A percentile compares a stretch with the other conserved stretches of the same genome.
These are phyloP conservation scores for Drosophila kepulauana DNA, from an alignment of 1,140 invertebrate genomes.

Conservation along the genomic window DNA sequence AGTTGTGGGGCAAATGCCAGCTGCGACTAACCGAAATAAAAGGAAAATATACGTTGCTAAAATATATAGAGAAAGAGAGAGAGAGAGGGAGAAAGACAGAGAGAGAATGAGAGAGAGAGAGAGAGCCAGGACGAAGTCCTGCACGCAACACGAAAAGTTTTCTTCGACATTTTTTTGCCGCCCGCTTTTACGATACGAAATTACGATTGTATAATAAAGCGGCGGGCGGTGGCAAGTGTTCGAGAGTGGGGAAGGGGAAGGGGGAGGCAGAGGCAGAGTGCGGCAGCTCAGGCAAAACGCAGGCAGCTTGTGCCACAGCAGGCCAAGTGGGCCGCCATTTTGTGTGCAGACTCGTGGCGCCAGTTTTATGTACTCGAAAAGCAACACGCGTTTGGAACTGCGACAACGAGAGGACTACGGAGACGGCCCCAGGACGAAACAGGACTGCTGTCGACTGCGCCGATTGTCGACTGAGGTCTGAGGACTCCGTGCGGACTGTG, in stretches of 20 bases:
- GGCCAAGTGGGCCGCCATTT: constrained; percentile 79
- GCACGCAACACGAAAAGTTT: constrained; percentile 80
- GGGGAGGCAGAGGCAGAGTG: not conserved
- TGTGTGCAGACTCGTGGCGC: constrained; percentile 79
- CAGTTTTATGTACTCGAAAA: constrained; percentile 80
- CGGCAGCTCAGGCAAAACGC: not conserved
- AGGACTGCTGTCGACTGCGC: not conserved
- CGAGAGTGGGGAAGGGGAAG: not conserved
- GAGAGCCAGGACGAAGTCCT: constrained; percentile 37
- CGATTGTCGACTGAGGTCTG: constrained; percentile 21
- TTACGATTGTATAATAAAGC: constrained; percentile 83
- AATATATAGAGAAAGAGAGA: not conserved
- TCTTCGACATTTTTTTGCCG: constrained; percentile 76
- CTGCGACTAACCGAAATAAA: constrained; percentile 17
- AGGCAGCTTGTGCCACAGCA: constrained; percentile 27
- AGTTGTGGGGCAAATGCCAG: not conserved
- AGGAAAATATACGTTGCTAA: not conserved
- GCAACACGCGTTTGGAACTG: constrained; percentile 70
- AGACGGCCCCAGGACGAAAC: not conserved
- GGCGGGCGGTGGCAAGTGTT: constrained; percentile 15
- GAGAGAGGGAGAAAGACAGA: not conserved
- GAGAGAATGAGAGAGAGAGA: not conserved
- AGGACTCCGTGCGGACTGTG: constrained; percentile 33
- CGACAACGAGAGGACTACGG: constrained; percentile 13
- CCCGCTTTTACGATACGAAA: constrained; percentile 81